Evolutionary conservation across 2,797 vertebrate species (phyloP).

Genomic region (Crossoptilon crossoptilon): DNA sequence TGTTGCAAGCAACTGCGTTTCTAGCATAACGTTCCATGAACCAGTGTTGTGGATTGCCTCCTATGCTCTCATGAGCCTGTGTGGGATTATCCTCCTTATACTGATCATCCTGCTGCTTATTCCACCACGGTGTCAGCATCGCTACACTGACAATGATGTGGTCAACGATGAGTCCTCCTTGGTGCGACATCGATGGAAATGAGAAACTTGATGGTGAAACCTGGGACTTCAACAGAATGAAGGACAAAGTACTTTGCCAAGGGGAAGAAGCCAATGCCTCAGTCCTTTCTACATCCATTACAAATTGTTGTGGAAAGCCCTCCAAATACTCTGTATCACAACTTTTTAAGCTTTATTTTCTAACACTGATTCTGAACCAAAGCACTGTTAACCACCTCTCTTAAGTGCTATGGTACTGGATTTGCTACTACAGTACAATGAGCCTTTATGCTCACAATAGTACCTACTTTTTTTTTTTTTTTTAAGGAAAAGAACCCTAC

Average conservation of each 20-base stretch:
- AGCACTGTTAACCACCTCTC: slow-evolving; percentile 62
- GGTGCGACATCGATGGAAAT: slow-evolving; percentile 95
- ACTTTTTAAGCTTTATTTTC: slow-evolving; percentile 75
- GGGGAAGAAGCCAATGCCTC: slow-evolving; percentile 21
- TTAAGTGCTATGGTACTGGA: slow-evolving; percentile 62
- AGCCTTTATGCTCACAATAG: slow-evolving; percentile 56
- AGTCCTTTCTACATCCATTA: not conserved
- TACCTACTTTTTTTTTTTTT: slow-evolving; percentile 14
- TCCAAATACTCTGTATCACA: slow-evolving; percentile 45
- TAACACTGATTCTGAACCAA: slow-evolving; percentile 69
- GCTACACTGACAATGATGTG: slow-evolving; percentile 77
- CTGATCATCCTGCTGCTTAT: slow-evolving; percentile 87
- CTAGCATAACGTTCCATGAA: slow-evolving; percentile 77
- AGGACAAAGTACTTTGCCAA: not conserved
- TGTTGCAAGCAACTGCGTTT: slow-evolving; percentile 86
- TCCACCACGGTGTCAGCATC: slow-evolving; percentile 76
- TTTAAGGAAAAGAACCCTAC: not conserved
- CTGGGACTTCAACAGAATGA: not conserved
- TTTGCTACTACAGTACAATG: slow-evolving; percentile 45
- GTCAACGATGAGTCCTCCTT: slow-evolving; percentile 95
- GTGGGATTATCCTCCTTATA: slow-evolving; percentile 86
- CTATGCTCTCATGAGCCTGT: slow-evolving; percentile 91
- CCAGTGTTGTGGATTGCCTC: slow-evolving; percentile 92
- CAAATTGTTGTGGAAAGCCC: slow-evolving; percentile 25
- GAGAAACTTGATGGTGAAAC: slow-evolving; percentile 39